phyloP scores from a whole-genome alignment of 2,888 invertebrate genomes.

The Leptogaster cylindrica region DNA sequence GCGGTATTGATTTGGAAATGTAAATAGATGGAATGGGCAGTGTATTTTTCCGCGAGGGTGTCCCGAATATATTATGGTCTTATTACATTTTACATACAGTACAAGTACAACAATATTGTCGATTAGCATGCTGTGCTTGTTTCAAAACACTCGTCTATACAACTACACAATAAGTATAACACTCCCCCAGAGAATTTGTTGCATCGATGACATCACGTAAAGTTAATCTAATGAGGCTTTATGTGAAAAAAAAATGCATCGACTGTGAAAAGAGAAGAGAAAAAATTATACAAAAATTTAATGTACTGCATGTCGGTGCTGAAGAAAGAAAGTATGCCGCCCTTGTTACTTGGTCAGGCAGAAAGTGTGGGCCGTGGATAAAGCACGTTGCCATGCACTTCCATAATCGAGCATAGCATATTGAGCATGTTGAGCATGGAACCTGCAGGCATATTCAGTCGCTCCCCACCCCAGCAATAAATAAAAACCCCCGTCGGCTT shows the following conservation, averaged over 20 bases:
- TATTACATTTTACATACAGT: no score
- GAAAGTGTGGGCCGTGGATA: slow-evolving; percentile 34
- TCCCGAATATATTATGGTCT: no score
- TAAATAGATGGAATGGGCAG: slow-evolving; percentile 21
- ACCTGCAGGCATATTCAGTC: background rate
- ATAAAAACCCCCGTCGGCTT: background rate
- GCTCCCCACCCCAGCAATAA: background rate
- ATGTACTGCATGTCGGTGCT: background rate
- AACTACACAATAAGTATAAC: no score
- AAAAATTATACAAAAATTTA: slow-evolving; percentile 3
- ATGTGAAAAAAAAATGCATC: background rate
- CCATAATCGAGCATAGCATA: slow-evolving; percentile 19
- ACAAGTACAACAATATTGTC: no score
- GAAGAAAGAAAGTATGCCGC: slow-evolving; percentile 29
- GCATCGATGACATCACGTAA: slow-evolving; percentile 12
- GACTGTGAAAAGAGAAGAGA: background rate
- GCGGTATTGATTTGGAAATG: slow-evolving; percentile 23
- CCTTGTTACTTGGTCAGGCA: slow-evolving; percentile 35
- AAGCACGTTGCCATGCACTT: slow-evolving; percentile 20
- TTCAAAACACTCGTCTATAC: no score
- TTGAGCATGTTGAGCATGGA: background rate
- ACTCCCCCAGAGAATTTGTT: background rate
- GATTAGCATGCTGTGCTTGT: no score
- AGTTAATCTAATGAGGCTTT: background rate
- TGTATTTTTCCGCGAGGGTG: no score